Conservation (phyloP, 2,113 vertebrate genomes). For the Psammodynastes pulverulentus region DNA sequence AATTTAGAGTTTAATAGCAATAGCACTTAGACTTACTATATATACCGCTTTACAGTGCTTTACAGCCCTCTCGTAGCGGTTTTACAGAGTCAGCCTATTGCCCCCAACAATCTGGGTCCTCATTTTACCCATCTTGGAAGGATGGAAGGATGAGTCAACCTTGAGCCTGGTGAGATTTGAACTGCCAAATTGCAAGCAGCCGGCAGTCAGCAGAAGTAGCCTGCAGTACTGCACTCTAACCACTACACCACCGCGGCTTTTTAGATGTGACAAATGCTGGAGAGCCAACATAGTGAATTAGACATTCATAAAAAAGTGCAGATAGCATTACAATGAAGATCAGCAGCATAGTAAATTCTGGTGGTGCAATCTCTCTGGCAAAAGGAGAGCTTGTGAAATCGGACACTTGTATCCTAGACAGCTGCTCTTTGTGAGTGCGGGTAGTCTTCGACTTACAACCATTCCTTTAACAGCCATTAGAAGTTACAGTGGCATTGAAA, state of each 20-base stretch:
- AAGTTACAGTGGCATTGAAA: not conserved
- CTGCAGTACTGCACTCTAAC: too few relatives aligned
- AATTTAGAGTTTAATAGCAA: not conserved
- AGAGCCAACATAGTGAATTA: not conserved
- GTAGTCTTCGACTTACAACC: not conserved
- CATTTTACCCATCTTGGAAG: too few relatives aligned
- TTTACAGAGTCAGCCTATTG: too few relatives aligned
- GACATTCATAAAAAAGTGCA: not conserved
- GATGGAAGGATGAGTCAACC: too few relatives aligned
- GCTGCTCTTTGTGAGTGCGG: too few relatives aligned
- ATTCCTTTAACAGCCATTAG: not conserved
- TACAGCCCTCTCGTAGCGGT: too few relatives aligned
- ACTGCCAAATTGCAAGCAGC: too few relatives aligned
- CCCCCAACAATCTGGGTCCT: too few relatives aligned
- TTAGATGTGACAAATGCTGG: not conserved
- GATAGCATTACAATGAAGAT: not conserved
- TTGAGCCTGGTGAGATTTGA: too few relatives aligned
- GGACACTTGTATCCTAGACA: not conserved
- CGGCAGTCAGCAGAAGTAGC: too few relatives aligned
- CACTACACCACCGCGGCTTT: accelerated
- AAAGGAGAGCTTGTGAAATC: not conserved
- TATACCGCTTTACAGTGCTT: too few relatives aligned
- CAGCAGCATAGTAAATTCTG: not conserved
- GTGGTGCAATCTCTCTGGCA: not conserved
- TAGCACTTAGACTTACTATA: too few relatives aligned